These are phyloP conservation scores for Mythimna loreyi DNA, from an alignment of 2,888 invertebrate genomes.

Conservation along the genomic window DNA sequence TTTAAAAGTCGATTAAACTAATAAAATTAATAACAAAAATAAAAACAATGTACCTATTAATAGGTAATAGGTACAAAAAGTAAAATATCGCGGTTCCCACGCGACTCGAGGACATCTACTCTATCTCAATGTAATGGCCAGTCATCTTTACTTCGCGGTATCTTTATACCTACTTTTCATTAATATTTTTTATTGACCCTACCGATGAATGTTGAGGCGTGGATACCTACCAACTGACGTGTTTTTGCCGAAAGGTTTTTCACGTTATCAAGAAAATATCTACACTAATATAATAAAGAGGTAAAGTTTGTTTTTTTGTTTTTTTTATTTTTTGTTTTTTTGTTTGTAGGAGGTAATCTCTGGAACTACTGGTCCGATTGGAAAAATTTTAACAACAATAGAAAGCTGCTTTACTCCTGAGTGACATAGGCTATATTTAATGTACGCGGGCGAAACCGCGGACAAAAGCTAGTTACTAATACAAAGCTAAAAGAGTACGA, in stretches of 20 bases:
- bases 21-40: neutral
- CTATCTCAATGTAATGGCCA: conserved; percentile 26
- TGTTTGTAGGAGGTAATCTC: too few species aligned
- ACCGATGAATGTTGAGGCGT: neutral
- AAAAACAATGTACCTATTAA: conserved; percentile 6
- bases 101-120: conserved; percentile 53
- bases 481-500: too few species aligned
- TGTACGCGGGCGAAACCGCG: too few species aligned
- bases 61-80: conserved; percentile 1
- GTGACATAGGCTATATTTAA: too few species aligned
- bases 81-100: conserved; percentile 47
- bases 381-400: too few species aligned
- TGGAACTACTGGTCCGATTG: too few species aligned
- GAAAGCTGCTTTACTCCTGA: too few species aligned
- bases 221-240: neutral
- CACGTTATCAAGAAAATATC: neutral
- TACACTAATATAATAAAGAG: too few species aligned
- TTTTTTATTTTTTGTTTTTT: too few species aligned
- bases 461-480: too few species aligned
- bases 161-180: conserved; percentile 36
- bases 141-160: conserved; percentile 47
- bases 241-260: conserved; percentile 1
- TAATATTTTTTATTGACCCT: conserved; percentile 14
- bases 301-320: too few species aligned
- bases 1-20: neutral